Conservation (phyloP, 2,113 vertebrate genomes). For the Caracal caracal region DNA sequence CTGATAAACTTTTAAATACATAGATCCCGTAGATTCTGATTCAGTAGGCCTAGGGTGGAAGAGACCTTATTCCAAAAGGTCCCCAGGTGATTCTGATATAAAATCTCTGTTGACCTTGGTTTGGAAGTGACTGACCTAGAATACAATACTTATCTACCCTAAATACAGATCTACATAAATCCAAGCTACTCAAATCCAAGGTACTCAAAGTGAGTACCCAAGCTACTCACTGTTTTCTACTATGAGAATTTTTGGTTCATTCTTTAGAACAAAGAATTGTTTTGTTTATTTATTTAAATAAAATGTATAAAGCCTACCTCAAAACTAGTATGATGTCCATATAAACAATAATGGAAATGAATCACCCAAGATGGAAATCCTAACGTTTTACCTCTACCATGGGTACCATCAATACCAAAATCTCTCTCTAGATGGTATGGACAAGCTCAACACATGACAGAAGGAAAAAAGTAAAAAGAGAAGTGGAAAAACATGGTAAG, state of each 20-base stretch:
- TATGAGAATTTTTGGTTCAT: not conserved
- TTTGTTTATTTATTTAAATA: not conserved
- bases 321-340: not conserved
- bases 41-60: not conserved
- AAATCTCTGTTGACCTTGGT: not conserved
- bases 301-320: not conserved
- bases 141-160: not conserved
- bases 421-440: not conserved
- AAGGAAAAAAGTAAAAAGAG: not conserved
- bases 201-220: too few species aligned
- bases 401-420: not conserved
- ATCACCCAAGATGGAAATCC: not conserved
- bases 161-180: constrained; percentile 7
- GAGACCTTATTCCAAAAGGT: not conserved
- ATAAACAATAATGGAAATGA: constrained; percentile 2
- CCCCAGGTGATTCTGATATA: not conserved
- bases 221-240: not conserved
- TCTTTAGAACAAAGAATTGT: constrained; percentile 1
- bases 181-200: constrained; percentile 1
- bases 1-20: not conserved
- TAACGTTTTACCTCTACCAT: not conserved
- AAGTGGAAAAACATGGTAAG: not conserved
- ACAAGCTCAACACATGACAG: not conserved
- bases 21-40: not conserved
- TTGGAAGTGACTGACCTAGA: constrained; percentile 10